Evolutionary conservation across 2,888 invertebrate genomes (phyloP), one percentile per base, ranked within the genome.

Genomic region (Salpingus planirostris): DNA sequence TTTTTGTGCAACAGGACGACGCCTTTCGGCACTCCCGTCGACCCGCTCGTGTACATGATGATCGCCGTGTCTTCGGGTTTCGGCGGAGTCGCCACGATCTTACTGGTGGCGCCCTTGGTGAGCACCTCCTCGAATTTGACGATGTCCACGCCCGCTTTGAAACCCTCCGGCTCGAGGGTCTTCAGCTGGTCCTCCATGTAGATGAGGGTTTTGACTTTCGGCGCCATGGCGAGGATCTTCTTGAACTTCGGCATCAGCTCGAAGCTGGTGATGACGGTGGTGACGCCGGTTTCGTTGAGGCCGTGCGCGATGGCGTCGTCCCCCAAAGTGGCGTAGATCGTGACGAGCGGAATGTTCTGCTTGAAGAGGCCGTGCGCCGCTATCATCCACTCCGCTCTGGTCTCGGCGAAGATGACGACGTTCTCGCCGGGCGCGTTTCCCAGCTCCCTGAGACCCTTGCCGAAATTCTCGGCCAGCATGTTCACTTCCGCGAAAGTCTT

Each of bases 31-130:
- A 84, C 78, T 30, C 95, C 96, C 2, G 97, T 97, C 1, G 95
- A 95, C 3, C 97, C 97, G 49, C 92, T 93, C 2, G 97, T 98
- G 71, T 97, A 98, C 97, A 98, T 98, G 23, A 98, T 84, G 52
- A 98, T 90, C 27, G 97, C 97, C 3, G 83, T 78, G 63, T 97
- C 96, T 8, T 76, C 68, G 3, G 78, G 65, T 3, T 65, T 64
- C 2, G 91, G 88, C 3, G 76, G 71, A 5, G 32, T 24, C 10
- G 25, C 39, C 21, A 39, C 39, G 33, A 68, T 61, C 56, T 64
- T 63, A 31, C 69, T 71, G n/a, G 63, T 59, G 11, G 63, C 54
- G 15, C 65, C 65, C 29, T 60, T 64, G 32, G 71, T 64, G 28
- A 83, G 64, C 1, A 87, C 73, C 27, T 88, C 80, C 23, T 76